phyloP scores from a whole-genome alignment of 2,888 invertebrate genomes.

The Tetanocera ferruginea region DNA sequence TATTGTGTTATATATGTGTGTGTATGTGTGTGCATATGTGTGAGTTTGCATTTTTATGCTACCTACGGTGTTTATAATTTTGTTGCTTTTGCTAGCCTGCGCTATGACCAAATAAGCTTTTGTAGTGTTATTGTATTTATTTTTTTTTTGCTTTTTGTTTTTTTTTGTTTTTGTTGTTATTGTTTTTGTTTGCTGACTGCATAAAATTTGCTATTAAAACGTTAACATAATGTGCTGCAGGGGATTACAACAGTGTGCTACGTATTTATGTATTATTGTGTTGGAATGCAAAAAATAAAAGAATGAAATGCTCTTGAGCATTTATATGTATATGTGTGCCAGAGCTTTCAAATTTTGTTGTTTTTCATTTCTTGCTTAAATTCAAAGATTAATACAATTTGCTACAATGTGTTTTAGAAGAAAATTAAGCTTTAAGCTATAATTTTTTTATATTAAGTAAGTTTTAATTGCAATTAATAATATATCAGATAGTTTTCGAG shows the following conservation, averaged over 20 bases:
- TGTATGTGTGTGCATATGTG: background rate
- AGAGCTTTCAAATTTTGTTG: too few relatives aligned
- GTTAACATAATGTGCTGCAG: background rate
- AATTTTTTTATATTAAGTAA: too few relatives aligned
- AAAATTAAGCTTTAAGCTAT: too few relatives aligned
- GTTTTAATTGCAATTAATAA: too few relatives aligned
- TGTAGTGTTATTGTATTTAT: background rate
- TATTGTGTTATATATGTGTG: background rate
- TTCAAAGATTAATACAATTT: too few relatives aligned
- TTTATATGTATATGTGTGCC: too few relatives aligned
- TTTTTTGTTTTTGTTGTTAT: background rate
- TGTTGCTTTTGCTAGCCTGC: background rate
- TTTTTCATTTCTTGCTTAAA: too few relatives aligned
- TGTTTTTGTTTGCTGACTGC: background rate
- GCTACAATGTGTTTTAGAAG: too few relatives aligned
- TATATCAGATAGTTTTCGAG: too few relatives aligned
- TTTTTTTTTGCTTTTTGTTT: background rate
- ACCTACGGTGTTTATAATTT: background rate
- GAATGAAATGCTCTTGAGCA: too few relatives aligned
- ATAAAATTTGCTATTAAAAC: slow-evolving; percentile 4
- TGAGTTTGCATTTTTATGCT: background rate
- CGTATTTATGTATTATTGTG: background rate
- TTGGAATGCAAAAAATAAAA: background rate
- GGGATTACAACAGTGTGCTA: background rate
- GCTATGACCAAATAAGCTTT: background rate